Percentiles rank a stretch among this genome's conserved stretches.
phyloP scores from a whole-genome alignment of 2,797 vertebrate genomes.

The Paramormyrops hopkinsi region DNA sequence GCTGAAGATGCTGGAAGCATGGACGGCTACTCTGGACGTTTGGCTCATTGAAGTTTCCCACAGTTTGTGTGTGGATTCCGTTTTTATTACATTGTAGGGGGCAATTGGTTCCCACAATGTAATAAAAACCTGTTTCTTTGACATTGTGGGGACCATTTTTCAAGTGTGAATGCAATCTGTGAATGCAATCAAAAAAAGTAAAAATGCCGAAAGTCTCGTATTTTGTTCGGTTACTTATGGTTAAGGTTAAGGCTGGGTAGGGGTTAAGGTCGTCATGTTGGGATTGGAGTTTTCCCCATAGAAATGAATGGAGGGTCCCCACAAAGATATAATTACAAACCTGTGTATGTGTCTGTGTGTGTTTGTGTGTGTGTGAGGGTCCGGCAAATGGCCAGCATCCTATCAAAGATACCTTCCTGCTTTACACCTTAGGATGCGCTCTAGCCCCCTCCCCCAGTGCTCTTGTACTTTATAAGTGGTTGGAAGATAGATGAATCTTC shows the following conservation, averaged over 20 bases:
- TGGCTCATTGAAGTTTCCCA: background rate
- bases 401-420: background rate
- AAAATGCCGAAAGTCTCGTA: background rate
- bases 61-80: background rate
- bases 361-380: background rate
- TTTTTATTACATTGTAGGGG: background rate
- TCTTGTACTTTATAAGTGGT: background rate
- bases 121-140: background rate
- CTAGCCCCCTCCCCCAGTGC: background rate
- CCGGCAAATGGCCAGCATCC: background rate
- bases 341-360: background rate
- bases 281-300: background rate
- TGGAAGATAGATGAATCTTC: background rate
- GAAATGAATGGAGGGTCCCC: background rate
- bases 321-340: background rate
- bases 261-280: background rate
- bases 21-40: background rate
- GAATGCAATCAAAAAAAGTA: background rate
- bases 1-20: background rate
- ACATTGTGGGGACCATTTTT: background rate
- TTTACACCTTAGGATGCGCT: background rate
- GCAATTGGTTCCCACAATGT: background rate
- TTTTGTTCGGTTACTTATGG: background rate
- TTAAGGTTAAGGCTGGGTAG: too few species aligned
- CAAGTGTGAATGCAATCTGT: background rate